Base-by-base conservation (phyloP, 2,113 vertebrate species). In the Halcyon senegalensis region DNA sequence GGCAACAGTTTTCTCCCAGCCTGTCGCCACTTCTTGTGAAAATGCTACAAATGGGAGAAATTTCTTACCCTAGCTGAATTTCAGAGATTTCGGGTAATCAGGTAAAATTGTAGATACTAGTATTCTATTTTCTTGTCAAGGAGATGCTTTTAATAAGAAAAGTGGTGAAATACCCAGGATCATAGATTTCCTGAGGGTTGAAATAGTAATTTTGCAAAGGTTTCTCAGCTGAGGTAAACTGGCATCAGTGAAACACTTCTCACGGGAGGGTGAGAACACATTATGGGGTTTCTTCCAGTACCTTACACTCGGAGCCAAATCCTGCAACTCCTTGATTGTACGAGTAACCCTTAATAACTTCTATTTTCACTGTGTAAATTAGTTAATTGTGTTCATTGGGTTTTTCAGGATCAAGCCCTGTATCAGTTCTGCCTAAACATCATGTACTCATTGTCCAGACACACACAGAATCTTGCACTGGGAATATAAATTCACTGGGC, bases 401-500 rank as follows among this genome's bases (percentile, higher is more conserved):
- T 48, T 63, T 24, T 48, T 59, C 13, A 10, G 43, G 28, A 60
- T 58, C 24, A 33, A 75, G 37, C 9, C 41, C 20, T 51, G 7
- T 11, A 8, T 51, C 39, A n/a, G 14, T 16, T 59, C 2, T 30
- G 31, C 13, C 13, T 6, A 43, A 55, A 72, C 46, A 27, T 28
- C 5, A 1, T 11, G 5, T 24, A 33, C 17, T 83, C 16, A 3
- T 39, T 33, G 8, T 46, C 35, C 48, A 68, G 31, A n/a, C 13
- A 7, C 21, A 15, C 4, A 30, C 3, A 20, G 4, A 4, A 15
- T 5, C 33, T 74, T 27, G 3, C 7, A 7, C 5, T 39, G 19
- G 23, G 18, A 5, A 5, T 58, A 44, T 5, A 62, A 70, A 51
- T 23, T 50, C 16, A 6, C 27, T 31, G 74, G 44, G 31, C 6